phyloP scores from a whole-genome alignment of 2,888 invertebrate species.

The Eledona agricola region DNA sequence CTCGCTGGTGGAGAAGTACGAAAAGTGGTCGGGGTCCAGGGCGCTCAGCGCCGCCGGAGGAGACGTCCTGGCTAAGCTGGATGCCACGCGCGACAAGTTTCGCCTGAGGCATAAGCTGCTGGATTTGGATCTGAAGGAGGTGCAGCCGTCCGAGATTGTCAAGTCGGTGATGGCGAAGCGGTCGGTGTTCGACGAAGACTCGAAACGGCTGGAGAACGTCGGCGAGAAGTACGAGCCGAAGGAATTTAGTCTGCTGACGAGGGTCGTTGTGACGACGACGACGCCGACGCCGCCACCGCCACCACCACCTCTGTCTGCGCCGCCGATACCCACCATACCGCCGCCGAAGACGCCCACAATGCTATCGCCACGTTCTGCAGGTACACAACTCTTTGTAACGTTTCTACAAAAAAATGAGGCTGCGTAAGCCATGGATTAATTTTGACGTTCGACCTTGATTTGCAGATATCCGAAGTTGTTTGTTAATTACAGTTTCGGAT shows the following conservation, averaged over 20 bases:
- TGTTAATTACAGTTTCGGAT: no score
- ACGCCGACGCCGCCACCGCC: no score
- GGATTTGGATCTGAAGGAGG: constrained; percentile 71
- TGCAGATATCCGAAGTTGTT: no score
- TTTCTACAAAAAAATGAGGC: no score
- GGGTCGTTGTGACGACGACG: constrained; percentile 18
- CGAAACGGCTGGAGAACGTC: constrained; percentile 88
- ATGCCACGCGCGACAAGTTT: constrained; percentile 66
- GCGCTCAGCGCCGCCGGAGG: constrained; percentile 68
- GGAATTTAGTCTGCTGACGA: constrained; percentile 59
- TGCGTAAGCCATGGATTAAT: no score
- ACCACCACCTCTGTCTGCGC: constrained; percentile 38
- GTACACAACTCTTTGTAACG: no score
- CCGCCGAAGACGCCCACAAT: constrained; percentile 56
- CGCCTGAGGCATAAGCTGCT: constrained; percentile 77
- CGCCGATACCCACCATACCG: constrained; percentile 42
- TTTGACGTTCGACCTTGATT: no score
- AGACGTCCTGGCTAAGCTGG: constrained; percentile 65
- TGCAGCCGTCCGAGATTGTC: constrained; percentile 93
- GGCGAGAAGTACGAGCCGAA: constrained; percentile 81
- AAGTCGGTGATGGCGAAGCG: constrained; percentile 90
- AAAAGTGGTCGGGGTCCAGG: constrained; percentile 83
- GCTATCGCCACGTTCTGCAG: constrained; percentile 57
- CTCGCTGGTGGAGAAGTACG: constrained; percentile 92
- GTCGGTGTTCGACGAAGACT: constrained; percentile 96